phyloP scores from a whole-genome alignment of 2,888 invertebrate species.

The Tetanocera ferruginea region DNA sequence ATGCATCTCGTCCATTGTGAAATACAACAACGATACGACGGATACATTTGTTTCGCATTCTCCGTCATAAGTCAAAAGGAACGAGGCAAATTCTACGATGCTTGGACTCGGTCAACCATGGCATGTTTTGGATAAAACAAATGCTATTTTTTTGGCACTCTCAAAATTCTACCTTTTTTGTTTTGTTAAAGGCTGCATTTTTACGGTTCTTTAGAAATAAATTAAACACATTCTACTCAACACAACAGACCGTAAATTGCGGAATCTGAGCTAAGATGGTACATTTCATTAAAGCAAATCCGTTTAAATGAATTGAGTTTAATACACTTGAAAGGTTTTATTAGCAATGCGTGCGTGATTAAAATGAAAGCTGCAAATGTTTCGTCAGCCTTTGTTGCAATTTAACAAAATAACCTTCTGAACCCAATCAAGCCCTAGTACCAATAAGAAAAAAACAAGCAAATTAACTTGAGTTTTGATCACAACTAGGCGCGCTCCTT shows the following conservation, averaged over 20 bases:
- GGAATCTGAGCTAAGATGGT: slow-evolving; percentile 10
- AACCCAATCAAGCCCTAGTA: slow-evolving; percentile 34
- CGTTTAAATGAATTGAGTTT: slow-evolving; percentile 44
- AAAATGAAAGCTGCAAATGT: neutral
- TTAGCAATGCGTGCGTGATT: neutral
- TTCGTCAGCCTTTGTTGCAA: slow-evolving; percentile 30
- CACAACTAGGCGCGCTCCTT: too few species aligned
- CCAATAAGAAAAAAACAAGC: neutral
- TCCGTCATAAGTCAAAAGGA: slow-evolving; percentile 51
- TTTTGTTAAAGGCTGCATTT: neutral
- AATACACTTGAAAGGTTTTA: slow-evolving; percentile 4
- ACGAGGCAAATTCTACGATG: slow-evolving; percentile 7
- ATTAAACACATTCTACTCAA: slow-evolving; percentile 15
- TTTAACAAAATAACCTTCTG: slow-evolving; percentile 43
- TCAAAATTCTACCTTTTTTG: slow-evolving; percentile 16
- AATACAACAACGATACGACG: slow-evolving; percentile 35
- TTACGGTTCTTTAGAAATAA: slow-evolving; percentile 24
- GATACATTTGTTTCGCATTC: slow-evolving; percentile 53
- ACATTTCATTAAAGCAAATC: slow-evolving; percentile 44
- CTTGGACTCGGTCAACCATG: neutral
- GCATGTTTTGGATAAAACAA: neutral
- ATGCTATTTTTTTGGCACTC: slow-evolving; percentile 21
- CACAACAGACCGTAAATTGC: neutral
- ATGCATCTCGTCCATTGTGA: neutral
- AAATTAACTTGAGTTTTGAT: neutral